Percentiles rank a stretch among this genome's conserved stretches.
phyloP scores from a whole-genome alignment of 1,140 invertebrate species.

The Geopemphigus sp. region DNA sequence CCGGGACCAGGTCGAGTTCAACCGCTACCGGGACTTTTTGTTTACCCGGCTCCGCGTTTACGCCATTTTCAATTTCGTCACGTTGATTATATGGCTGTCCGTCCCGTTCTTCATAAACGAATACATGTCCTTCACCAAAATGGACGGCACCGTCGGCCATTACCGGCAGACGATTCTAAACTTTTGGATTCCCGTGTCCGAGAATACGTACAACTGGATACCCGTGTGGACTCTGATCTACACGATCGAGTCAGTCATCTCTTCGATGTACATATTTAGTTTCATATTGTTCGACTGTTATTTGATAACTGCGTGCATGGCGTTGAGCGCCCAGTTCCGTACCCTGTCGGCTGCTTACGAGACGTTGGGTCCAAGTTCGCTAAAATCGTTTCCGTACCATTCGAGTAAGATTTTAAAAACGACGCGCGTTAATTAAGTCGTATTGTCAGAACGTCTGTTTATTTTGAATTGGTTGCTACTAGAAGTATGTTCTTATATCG shows the following conservation, averaged over 20 bases:
- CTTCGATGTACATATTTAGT: neutral
- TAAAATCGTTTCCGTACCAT: no score
- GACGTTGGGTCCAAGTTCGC: neutral
- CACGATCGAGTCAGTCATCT: neutral
- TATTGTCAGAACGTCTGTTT: no score
- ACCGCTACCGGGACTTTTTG: neutral
- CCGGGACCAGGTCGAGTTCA: neutral
- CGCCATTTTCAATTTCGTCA: neutral
- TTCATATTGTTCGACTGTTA: neutral
- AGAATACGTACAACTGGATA: neutral
- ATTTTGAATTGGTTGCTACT: no score
- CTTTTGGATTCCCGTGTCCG: neutral
- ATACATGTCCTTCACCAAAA: fast-evolving
- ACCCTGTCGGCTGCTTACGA: neutral
- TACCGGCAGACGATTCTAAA: neutral
- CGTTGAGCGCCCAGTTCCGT: neutral
- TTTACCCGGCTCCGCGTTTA: neutral
- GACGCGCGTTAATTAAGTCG: no score
- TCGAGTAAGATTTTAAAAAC: no score
- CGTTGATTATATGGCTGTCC: neutral
- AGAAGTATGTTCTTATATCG: no score
- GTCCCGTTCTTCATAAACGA: neutral
- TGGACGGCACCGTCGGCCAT: neutral
- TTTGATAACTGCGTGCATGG: neutral
- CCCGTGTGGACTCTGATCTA: neutral